Conservation (phyloP, 2,888 invertebrate species). For the Scaptomyza reducta region DNA sequence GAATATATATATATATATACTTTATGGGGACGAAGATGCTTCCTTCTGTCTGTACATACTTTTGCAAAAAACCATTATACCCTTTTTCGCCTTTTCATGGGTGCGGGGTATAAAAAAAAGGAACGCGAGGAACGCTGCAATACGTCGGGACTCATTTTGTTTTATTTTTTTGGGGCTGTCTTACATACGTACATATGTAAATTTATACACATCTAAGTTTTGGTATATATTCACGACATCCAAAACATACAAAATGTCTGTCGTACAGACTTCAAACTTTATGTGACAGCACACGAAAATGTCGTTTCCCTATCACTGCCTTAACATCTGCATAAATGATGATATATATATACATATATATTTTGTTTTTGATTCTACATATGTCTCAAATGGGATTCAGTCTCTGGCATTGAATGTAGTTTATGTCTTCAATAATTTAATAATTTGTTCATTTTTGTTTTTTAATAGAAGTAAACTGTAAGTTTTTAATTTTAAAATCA, state of each 20-base stretch:
- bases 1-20: no score
- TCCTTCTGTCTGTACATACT: no score
- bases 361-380: slow-evolving; percentile 39
- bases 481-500: no score
- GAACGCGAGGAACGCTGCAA: slow-evolving; percentile 19
- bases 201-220: slow-evolving; percentile 71
- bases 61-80: no score
- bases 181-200: slow-evolving; percentile 61
- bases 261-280: slow-evolving; percentile 24
- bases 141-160: slow-evolving; percentile 24
- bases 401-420: no score
- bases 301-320: slow-evolving; percentile 69
- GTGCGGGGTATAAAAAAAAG: slow-evolving; percentile 12
- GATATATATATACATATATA: slow-evolving; percentile 44
- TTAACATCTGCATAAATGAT: slow-evolving; percentile 78
- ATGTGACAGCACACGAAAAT: slow-evolving; percentile 32
- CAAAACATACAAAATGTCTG: slow-evolving; percentile 18
- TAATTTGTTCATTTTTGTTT: no score
- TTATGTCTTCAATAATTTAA: no score
- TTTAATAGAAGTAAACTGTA: no score
- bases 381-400: no score
- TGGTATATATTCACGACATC: slow-evolving; percentile 2
- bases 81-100: no score
- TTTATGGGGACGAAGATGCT: no score
- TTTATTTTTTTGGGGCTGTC: slow-evolving; percentile 24